A percentile compares a stretch with the other conserved stretches of the same genome.
phyloP scores from a whole-genome alignment of 2,113 vertebrate genomes.

The Notarius lentiginosus region DNA sequence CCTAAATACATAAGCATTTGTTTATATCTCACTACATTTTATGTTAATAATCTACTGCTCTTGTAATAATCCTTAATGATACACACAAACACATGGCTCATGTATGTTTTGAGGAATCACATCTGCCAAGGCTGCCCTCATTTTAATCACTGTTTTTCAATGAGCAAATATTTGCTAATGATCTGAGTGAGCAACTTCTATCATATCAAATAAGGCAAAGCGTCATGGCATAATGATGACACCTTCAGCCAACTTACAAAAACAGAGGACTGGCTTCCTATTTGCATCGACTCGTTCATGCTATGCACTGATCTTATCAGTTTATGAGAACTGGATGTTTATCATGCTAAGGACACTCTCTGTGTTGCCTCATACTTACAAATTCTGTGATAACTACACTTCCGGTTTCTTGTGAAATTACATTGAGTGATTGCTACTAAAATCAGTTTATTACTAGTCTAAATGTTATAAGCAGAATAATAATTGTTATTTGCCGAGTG shows the following conservation, averaged over 20 bases:
- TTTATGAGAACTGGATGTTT: conserved; percentile 5
- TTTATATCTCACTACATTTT: neutral
- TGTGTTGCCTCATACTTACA: neutral
- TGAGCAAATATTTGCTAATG: conserved; percentile 50
- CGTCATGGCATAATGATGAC: neutral
- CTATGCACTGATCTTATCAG: neutral
- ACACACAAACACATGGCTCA: neutral
- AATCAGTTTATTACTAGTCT: neutral
- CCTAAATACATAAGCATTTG: neutral
- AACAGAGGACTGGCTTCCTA: neutral
- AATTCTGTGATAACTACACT: neutral
- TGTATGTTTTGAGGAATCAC: conserved; percentile 18
- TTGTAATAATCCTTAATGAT: neutral
- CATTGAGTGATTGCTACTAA: neutral
- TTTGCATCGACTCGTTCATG: neutral
- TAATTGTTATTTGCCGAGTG: neutral
- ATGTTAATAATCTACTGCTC: neutral
- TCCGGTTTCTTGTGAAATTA: neutral
- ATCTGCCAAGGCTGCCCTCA: neutral
- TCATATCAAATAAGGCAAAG: conserved; percentile 31
- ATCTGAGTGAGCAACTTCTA: conserved; percentile 21
- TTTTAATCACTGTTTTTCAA: conserved; percentile 35
- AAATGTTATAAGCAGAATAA: neutral
- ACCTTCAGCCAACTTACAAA: conserved; percentile 13
- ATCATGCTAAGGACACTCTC: neutral